phyloP scores from a whole-genome alignment of 2,888 invertebrate genomes.

The Choreutis nemorana region DNA sequence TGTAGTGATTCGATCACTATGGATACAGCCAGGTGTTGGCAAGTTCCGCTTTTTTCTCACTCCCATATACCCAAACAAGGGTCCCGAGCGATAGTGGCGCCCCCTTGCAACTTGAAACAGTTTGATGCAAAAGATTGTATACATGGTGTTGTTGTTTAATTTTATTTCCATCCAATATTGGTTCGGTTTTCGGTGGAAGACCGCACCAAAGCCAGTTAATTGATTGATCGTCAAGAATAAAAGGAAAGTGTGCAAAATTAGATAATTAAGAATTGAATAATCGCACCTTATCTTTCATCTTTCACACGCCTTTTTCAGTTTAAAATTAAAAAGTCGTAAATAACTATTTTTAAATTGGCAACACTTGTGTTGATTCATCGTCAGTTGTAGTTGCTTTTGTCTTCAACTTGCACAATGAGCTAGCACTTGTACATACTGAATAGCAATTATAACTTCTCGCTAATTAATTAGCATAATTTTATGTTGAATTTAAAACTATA shows the following conservation, averaged over 20 bases:
- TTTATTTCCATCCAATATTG: too few species aligned
- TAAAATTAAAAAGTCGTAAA: too few species aligned
- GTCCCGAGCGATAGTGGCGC: not conserved
- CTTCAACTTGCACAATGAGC: slow-evolving; percentile 18
- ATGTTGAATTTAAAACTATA: too few species aligned
- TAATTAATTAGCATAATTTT: slow-evolving; percentile 31
- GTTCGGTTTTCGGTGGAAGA: too few species aligned
- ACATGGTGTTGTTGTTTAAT: slow-evolving; percentile 1
- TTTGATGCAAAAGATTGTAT: slow-evolving; percentile 1
- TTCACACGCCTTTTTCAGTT: too few species aligned
- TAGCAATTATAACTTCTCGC: slow-evolving; percentile 20
- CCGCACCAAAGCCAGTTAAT: too few species aligned
- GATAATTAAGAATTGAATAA: too few species aligned
- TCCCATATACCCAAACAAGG: not conserved
- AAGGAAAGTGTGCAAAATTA: too few species aligned
- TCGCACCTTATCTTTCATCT: too few species aligned
- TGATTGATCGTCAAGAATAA: too few species aligned
- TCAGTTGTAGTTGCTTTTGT: too few species aligned
- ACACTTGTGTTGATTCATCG: not conserved
- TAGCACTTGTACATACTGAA: slow-evolving; percentile 14
- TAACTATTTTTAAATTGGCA: too few species aligned
- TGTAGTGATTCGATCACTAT: slow-evolving; percentile 62
- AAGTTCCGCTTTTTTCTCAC: slow-evolving; percentile 26
- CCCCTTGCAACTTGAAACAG: not conserved
- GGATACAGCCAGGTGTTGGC: slow-evolving; percentile 58